Conservation (phyloP, 2,113 vertebrate species). For the Mirounga angustirostris region DNA sequence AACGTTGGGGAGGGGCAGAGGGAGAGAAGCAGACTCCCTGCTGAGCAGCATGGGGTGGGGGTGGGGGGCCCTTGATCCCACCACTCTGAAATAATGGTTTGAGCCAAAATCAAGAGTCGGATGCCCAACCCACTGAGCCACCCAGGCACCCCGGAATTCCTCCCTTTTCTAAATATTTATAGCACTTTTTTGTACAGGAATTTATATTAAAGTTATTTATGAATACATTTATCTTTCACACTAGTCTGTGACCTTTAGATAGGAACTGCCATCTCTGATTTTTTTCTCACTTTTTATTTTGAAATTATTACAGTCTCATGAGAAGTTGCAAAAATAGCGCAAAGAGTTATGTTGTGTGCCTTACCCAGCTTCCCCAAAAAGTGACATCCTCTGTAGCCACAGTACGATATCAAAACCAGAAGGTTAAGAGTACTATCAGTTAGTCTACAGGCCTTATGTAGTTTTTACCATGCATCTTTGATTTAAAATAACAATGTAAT, state of each 20-base stretch:
- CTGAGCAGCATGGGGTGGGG: neutral
- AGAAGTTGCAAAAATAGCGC: slow-evolving; percentile 18
- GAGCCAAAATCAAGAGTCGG: neutral
- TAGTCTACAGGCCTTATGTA: neutral
- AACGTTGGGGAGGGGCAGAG: neutral
- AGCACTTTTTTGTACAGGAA: neutral
- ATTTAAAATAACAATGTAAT: slow-evolving; percentile 45
- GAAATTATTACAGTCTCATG: slow-evolving; percentile 5
- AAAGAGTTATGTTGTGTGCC: neutral
- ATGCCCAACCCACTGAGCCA: neutral
- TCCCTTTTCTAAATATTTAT: slow-evolving; percentile 5
- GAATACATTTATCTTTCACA: neutral
- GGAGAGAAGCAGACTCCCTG: neutral
- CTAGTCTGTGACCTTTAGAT: neutral
- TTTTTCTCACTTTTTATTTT: slow-evolving; percentile 62
- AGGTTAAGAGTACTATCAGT: neutral
- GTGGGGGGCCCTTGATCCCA: neutral
- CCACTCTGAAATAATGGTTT: neutral
- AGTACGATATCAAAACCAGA: neutral
- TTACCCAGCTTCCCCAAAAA: neutral
- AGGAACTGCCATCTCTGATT: neutral
- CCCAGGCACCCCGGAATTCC: neutral
- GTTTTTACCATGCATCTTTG: neutral
- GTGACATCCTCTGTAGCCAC: neutral
- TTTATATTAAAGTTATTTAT: slow-evolving; percentile 17